Evolutionary conservation across 2,888 invertebrate species (phyloP), one percentile per base, ranked within the genome.

Genomic region (Amphipoea oculea): DNA sequence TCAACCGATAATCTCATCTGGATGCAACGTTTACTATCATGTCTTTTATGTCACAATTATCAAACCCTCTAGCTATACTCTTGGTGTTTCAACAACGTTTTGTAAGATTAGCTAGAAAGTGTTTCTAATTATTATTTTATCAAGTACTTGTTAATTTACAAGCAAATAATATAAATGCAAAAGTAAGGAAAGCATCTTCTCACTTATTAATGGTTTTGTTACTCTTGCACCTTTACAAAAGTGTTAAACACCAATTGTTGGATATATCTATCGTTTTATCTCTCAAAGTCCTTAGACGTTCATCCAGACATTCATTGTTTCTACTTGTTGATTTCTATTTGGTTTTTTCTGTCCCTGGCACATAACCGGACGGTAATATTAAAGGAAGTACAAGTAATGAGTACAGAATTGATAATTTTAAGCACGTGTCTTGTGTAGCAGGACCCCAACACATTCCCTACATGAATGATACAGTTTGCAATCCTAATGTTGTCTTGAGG

Each of bases 351-450:
- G 93, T 94, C 95, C 96, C 95, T 96, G 95, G 96, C 96, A 96
- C 96, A 91, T 91, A 92, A 91, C 94, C 88, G 96, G 95, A 95
- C 92, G 94, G 92, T 93, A 92, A 91, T 91, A 93, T 87, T 91
- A 90, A 96, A 96, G 96, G 96, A 96, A 96, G 96, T 96, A 96
- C 96, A 96, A 96, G 96, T 96, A 96, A 96, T 96, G 93, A 96
- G 94, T 96, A 95, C 93, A 96, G 92, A 95, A 94, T 95, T 96
- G 94, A 94, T 96, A 94, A 94, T 93, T 94, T 92, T 94, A 94
- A 93, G 96, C 96, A 96, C 96, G 96, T 96, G 96, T 95, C 95
- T 96, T 96, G 96, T 95, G 93, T 96, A 96, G 96, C 93, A 91
- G 94, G 95, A 95, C 93, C 95, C 94, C 93, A 91, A 94, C 94